A percentile compares a stretch with the other conserved stretches of the same genome.
phyloP scores from a whole-genome alignment of 2,113 vertebrate species.

The Macquaria australasica region DNA sequence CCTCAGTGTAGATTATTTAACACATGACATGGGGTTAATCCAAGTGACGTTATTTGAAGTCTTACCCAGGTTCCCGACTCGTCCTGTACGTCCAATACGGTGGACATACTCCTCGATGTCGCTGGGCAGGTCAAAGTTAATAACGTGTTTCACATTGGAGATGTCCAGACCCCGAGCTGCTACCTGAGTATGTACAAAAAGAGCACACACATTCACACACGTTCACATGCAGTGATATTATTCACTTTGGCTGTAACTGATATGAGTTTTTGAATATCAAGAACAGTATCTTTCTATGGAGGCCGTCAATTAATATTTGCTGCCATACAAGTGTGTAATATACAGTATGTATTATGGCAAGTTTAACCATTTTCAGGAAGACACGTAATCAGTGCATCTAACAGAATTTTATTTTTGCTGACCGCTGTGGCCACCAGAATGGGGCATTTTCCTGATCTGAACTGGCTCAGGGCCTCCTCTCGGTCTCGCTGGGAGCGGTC shows the following conservation, averaged over 20 bases:
- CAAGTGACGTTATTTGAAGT: background rate
- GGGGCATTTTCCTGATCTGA: slow-evolving; percentile 96
- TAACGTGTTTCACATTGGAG: slow-evolving; percentile 97
- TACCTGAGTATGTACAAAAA: slow-evolving; percentile 83
- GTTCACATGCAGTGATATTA: background rate
- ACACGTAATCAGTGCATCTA: background rate
- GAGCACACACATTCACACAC: background rate
- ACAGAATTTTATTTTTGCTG: slow-evolving; percentile 46
- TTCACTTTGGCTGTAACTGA: background rate
- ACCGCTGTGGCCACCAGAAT: slow-evolving; percentile 98
- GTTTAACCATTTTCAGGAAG: background rate
- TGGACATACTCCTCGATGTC: slow-evolving; percentile 99
- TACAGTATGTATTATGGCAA: background rate
- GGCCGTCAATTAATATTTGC: background rate
- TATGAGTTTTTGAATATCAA: background rate
- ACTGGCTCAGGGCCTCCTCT: slow-evolving; percentile 96
- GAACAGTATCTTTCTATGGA: background rate
- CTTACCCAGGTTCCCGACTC: slow-evolving; percentile 96
- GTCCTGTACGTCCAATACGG: slow-evolving; percentile 98
- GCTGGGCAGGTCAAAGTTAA: slow-evolving; percentile 98
- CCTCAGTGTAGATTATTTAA: background rate
- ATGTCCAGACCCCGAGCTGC: slow-evolving; percentile 98
- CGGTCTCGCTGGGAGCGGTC: slow-evolving; percentile 97
- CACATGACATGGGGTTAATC: too few relatives aligned
- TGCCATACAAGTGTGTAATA: background rate